Base-by-base conservation (phyloP, 2,113 vertebrate genomes). In the Lepidiolamprologus cunningtoni region DNA sequence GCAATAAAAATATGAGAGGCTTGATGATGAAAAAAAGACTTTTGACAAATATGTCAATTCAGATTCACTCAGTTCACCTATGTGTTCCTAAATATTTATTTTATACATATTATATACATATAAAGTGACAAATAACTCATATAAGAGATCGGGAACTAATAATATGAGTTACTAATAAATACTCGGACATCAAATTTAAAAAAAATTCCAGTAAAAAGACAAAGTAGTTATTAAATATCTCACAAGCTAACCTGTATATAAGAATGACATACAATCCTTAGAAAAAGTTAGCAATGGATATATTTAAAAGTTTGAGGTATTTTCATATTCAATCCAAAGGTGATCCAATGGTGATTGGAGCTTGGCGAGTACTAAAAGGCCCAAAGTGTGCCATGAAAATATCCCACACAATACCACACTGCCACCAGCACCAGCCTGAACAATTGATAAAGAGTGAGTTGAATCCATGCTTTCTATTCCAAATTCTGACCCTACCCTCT, bases 341-440 rank as follows among this genome's bases (percentile, higher is more conserved):
- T 66, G 17, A n/a, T 37, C 21, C 68, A 45, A 10, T 45, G 8
- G 66, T 71, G 66, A 71, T 23, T 23, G 63, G 66, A 45, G 66
- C 37, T 71, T 71, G 37, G 17, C 1, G 0, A 0, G 8, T 71
- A 16, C 37, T 71, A 42, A 23, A 40, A 16, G 37, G 37, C 66
- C 35, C n/a, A 71, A 71, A 42, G 19, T 42, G 37, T 23, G 37
- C 2, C 66, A 42, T 42, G n/a, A 71, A 71, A 71, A 42, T 71
- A 42, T 42, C 12, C 66, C 66, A 14, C 35, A 71, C 66, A 42
- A 23, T 14, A 14, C 37, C 12, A 42, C n/a, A 23, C 66, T 37
- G 5, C 66, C 66, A 63, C 58, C 31, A 35, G 58, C 58, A 63
- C 31, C 31, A 23, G n/a, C 12, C 63, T 42, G n/a, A 71, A 3